Percentiles rank a stretch among this genome's conserved stretches.
Conservation (phyloP, 2,797 vertebrate genomes). For the Sparidentex hasta region DNA sequence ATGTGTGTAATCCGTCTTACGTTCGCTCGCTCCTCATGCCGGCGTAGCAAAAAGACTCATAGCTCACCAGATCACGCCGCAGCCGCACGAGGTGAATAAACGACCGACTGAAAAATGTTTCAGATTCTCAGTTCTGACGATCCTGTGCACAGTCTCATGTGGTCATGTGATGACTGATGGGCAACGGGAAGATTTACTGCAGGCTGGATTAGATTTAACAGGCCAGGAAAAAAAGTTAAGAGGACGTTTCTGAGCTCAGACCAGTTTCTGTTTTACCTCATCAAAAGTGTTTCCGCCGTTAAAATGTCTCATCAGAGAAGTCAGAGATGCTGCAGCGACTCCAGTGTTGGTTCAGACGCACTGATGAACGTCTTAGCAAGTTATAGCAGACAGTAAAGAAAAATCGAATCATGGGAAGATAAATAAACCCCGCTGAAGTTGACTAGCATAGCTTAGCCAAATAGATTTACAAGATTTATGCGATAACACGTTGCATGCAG, state of each 20-base stretch:
- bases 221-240: background rate
- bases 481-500: too few species aligned
- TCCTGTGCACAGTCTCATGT: background rate
- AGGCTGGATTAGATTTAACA: background rate
- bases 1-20: constrained; percentile 37
- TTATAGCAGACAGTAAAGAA: background rate
- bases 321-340: background rate
- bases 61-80: constrained; percentile 1
- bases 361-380: too few species aligned
- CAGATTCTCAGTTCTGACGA: too few species aligned
- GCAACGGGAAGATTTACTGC: background rate
- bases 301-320: background rate
- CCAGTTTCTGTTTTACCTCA: background rate
- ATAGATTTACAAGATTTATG: too few species aligned
- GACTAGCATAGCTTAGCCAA: background rate
- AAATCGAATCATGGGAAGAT: background rate
- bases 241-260: background rate
- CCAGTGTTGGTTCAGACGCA: background rate
- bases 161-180: background rate
- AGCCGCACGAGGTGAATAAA: background rate
- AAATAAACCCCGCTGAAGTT: background rate
- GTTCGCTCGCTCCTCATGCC: background rate
- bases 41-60: background rate
- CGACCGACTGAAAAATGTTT: background rate
- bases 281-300: background rate